Percentiles rank a stretch among this genome's conserved stretches.
Evolutionary conservation across 1,140 invertebrate species (phyloP).

Genomic region (Eufriesea mexicana): DNA sequence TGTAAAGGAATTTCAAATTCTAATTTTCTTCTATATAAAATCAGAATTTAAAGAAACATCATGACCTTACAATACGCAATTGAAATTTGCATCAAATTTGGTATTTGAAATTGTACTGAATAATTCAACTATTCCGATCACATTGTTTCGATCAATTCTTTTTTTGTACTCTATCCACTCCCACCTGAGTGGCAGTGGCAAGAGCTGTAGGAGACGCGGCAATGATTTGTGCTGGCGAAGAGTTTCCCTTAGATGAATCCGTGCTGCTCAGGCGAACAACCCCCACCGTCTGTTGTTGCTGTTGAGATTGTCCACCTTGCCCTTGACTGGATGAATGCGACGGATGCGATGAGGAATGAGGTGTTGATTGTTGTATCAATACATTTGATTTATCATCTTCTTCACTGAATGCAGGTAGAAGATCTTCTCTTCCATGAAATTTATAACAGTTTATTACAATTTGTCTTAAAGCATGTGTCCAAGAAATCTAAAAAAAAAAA

Average conservation of each 20-base stretch:
- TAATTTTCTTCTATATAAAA: conserved; percentile 40
- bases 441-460: conserved; percentile 99
- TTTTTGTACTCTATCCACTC: conserved; percentile 79
- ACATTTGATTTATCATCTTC: conserved; percentile 90
- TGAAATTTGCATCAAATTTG: neutral
- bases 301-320: conserved; percentile 74
- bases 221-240: conserved; percentile 83
- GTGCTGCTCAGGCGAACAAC: conserved; percentile 86
- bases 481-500: conserved; percentile 90
- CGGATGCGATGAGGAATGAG: conserved; percentile 77
- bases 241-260: conserved; percentile 82
- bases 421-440: conserved; percentile 97
- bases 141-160: conserved; percentile 39
- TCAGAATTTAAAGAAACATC: conserved; percentile 46
- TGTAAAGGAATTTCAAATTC: conserved; percentile 52
- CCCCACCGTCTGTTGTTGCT: conserved; percentile 84
- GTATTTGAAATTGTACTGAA: neutral
- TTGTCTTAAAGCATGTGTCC: conserved; percentile 98
- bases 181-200: conserved; percentile 87
- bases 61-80: conserved; percentile 13
- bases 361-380: conserved; percentile 76
- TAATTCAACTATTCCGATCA: conserved; percentile 8
- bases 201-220: conserved; percentile 83
- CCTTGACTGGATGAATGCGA: conserved; percentile 71
- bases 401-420: conserved; percentile 96